phyloP scores from a whole-genome alignment of 2,888 invertebrate genomes.

The Heteromyza rotundicornis region DNA sequence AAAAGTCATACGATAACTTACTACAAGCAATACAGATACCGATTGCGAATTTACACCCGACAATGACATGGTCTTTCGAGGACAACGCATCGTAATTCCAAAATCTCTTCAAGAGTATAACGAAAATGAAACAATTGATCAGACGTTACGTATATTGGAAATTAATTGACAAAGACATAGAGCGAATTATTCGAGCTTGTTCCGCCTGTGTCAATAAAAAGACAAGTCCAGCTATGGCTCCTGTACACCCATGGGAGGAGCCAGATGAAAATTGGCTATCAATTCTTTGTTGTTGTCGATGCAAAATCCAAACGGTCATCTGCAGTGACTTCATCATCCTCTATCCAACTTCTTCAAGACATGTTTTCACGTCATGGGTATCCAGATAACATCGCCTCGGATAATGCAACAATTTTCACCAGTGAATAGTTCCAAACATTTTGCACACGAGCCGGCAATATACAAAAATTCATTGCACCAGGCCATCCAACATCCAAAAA shows the following conservation, averaged over 20 bases:
- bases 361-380: slow-evolving; percentile 7
- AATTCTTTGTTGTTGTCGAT: slow-evolving; percentile 14
- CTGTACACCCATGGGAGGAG: slow-evolving; percentile 14
- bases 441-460: neutral
- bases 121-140: slow-evolving; percentile 43
- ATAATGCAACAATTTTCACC: slow-evolving; percentile 12
- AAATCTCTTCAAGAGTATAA: slow-evolving; percentile 30
- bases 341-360: neutral
- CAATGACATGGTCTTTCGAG: slow-evolving; percentile 31
- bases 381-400: slow-evolving; percentile 12
- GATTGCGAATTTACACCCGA: slow-evolving; percentile 23
- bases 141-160: slow-evolving; percentile 41
- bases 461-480: slow-evolving; percentile 6
- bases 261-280: slow-evolving; percentile 17
- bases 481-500: slow-evolving; percentile 12
- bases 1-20: neutral
- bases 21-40: too few relatives aligned
- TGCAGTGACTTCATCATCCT: slow-evolving; percentile 4
- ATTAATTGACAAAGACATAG: slow-evolving; percentile 39
- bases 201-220: slow-evolving; percentile 27
- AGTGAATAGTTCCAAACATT: slow-evolving; percentile 3
- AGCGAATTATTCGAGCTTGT: slow-evolving; percentile 33
- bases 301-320: slow-evolving; percentile 13
- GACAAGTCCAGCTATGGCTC: neutral
- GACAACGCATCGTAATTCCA: slow-evolving; percentile 31